Conservation (phyloP, 1,140 invertebrate genomes). For the Caenorhabditis briggsae region DNA sequence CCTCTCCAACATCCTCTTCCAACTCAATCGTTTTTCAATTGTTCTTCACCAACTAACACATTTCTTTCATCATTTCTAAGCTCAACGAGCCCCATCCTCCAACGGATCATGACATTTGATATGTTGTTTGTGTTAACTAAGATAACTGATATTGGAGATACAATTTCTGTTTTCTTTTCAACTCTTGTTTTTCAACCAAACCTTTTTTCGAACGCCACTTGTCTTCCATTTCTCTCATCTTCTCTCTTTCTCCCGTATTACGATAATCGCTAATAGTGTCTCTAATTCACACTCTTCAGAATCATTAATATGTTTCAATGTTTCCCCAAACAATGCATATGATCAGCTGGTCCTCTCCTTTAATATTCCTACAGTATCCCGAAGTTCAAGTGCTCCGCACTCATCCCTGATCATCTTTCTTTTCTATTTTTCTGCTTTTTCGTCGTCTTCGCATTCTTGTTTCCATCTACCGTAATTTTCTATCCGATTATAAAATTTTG, state of each 20-base stretch:
- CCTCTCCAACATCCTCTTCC: not conserved
- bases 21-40: constrained; percentile 35
- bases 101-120: constrained; percentile 27
- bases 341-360: constrained; percentile 14
- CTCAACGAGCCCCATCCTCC: not conserved
- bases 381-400: constrained; percentile 36
- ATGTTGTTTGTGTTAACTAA: constrained; percentile 55
- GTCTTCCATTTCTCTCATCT: not conserved
- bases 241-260: not conserved
- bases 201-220: not conserved
- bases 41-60: not conserved
- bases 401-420: constrained; percentile 41
- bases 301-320: constrained; percentile 38
- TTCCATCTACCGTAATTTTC: constrained; percentile 21
- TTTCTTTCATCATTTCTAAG: not conserved
- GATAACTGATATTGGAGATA: constrained; percentile 54
- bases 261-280: not conserved
- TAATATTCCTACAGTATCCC: constrained; percentile 21
- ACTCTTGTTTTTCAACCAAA: constrained; percentile 26
- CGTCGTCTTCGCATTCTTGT: not conserved
- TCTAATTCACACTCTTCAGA: constrained; percentile 40
- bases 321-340: constrained; percentile 18
- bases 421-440: not conserved
- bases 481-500: constrained; percentile 40
- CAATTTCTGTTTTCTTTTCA: constrained; percentile 36